A percentile compares a stretch with the other conserved stretches of the same genome.
phyloP scores from a whole-genome alignment of 2,797 vertebrate genomes.

The Rhinatrema bivittatum region DNA sequence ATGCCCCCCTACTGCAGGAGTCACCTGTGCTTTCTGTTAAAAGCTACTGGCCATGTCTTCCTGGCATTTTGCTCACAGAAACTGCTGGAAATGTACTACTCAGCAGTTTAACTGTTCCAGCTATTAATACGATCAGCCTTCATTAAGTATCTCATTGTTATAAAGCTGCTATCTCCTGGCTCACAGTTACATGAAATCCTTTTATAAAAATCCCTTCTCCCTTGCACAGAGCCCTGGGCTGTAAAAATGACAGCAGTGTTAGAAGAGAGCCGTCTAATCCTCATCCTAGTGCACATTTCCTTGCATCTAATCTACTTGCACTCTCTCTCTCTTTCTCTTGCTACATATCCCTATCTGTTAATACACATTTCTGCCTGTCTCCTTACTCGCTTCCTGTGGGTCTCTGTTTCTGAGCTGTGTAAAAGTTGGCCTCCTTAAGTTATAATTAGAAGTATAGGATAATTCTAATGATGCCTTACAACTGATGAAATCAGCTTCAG shows the following conservation, averaged over 20 bases:
- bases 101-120: too few species aligned
- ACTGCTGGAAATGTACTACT: too few species aligned
- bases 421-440: slow-evolving; percentile 36
- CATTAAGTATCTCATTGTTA: slow-evolving; percentile 9
- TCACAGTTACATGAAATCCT: background rate
- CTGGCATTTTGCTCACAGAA: too few species aligned
- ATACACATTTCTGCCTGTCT: too few species aligned
- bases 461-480: slow-evolving; percentile 58
- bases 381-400: slow-evolving; percentile 28
- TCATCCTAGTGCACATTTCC: slow-evolving; percentile 20
- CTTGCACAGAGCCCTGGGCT: slow-evolving; percentile 3
- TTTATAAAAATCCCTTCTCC: slow-evolving; percentile 1
- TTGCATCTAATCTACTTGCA: too few species aligned
- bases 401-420: slow-evolving; percentile 32
- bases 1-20: slow-evolving; percentile 18
- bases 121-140: slow-evolving; percentile 6
- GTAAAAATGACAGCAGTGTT: background rate
- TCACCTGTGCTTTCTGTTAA: background rate
- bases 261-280: slow-evolving; percentile 9
- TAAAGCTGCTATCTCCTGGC: background rate
- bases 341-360: too few species aligned
- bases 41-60: too few species aligned
- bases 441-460: slow-evolving; percentile 57
- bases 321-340: slow-evolving; percentile 25
- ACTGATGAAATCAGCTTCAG: slow-evolving; percentile 51